Base-by-base conservation (phyloP, 2,888 invertebrate species). In the Mycalesis mineus region DNA sequence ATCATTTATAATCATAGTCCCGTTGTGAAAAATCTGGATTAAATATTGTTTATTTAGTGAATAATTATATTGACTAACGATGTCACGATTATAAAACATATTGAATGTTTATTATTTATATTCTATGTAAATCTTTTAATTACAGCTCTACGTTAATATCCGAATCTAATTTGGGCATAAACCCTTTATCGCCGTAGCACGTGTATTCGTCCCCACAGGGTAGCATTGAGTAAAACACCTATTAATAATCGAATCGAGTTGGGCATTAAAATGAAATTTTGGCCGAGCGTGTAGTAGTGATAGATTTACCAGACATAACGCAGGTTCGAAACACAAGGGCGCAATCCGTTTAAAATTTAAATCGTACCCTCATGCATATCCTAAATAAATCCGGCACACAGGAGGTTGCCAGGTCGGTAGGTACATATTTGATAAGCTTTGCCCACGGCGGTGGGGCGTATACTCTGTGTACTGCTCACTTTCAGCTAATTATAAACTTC, bases 281-380 rank as follows among this genome's bases (percentile, higher is more conserved):
- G 60, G 60, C 56, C 57, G 57, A 47, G 28, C 45, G 33, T 67
- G 68, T 70, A 57, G 78, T 84, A 83, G 84, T 86, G 82, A 88
- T 88, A 86, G 86, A 84, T 88, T 82, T 82, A 76, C 82, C 75
- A 82, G 84, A 82, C 82, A 84, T 75, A 83, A 84, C 81, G 81
- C 78, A 75, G 79, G 77, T 75, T 78, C 73, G 72, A 80, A 84
- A 85, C 84, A 85, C 86, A 88, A 89, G 87, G 88, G 86, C 84
- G 79, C 86, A 87, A 88, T 88, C 87, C 88, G 85, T 88, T 89
- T 88, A 88, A 89, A 89, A 88, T 89, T 89, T 89, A 88, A 88
- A 88, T 84, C 79, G 81, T 80, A 88, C 86, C 88, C 87, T 88
- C 89, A 88, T 88, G 87, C 89, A 89, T 88, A 89, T 84, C 88